Evolutionary conservation across 1,140 invertebrate genomes (phyloP).

Genomic region (Harlomillsia oculata): DNA sequence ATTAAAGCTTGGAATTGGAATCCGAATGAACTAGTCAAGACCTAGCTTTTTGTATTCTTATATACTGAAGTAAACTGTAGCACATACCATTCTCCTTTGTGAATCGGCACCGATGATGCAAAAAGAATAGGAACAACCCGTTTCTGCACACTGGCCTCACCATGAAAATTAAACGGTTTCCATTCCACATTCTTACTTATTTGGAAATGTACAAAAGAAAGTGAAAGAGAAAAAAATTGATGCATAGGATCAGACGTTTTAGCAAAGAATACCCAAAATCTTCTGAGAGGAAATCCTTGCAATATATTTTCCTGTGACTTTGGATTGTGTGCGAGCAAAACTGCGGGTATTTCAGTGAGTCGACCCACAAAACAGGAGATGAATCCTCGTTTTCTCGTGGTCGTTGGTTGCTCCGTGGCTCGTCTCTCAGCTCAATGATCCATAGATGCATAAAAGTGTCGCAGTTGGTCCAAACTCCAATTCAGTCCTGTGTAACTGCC

Average conservation of each 20-base stretch:
- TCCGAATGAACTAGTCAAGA: too few species aligned
- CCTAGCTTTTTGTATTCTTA: too few species aligned
- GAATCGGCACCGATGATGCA: too few species aligned
- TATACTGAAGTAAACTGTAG: too few species aligned
- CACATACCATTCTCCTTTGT: too few species aligned
- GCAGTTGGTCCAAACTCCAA: slow-evolving; percentile 26
- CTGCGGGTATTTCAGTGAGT: background rate
- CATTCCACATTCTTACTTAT: too few species aligned
- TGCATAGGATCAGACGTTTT: background rate
- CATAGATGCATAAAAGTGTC: slow-evolving; percentile 36
- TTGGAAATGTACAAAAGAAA: too few species aligned
- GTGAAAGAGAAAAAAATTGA: background rate
- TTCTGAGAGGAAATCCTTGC: slow-evolving; percentile 20
- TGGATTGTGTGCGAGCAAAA: slow-evolving; percentile 20
- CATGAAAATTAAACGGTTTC: too few species aligned
- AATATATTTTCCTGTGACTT: slow-evolving; percentile 27
- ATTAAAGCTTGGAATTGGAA: too few species aligned
- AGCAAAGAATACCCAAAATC: background rate
- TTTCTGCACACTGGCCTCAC: too few species aligned
- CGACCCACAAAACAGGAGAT: slow-evolving; percentile 6
- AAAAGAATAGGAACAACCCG: too few species aligned
- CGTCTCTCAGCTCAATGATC: slow-evolving; percentile 36
- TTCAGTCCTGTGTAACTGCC: slow-evolving; percentile 5
- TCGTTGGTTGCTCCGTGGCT: slow-evolving; percentile 13
- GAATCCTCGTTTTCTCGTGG: background rate